Conservation (phyloP, 2,113 vertebrate species). For the Larimichthys polyactis region DNA sequence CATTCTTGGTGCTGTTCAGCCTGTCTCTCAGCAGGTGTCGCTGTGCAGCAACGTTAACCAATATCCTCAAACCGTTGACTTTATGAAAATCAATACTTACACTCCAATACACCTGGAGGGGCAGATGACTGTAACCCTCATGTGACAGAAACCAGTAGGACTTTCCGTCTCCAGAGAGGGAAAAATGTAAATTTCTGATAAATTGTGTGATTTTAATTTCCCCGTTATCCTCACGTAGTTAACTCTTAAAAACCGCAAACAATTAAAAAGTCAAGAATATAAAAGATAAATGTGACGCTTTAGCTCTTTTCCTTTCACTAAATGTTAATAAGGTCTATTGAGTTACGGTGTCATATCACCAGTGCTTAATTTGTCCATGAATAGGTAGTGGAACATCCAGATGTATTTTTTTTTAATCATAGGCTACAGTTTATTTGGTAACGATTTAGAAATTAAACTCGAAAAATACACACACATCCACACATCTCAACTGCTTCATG, state of each 20-base stretch:
- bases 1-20: slow-evolving; percentile 31
- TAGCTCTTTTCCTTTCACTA: neutral
- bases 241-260: neutral
- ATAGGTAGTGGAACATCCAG: no score
- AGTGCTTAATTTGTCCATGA: no score
- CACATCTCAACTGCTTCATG: no score
- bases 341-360: neutral
- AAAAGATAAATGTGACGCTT: neutral
- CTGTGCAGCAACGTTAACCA: slow-evolving; percentile 45
- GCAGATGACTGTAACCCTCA: neutral
- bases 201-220: neutral
- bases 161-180: neutral
- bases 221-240: no score
- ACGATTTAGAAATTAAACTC: no score
- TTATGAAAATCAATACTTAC: neutral
- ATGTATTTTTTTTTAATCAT: no score
- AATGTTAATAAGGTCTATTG: neutral
- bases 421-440: no score
- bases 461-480: no score
- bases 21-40: slow-evolving; percentile 51
- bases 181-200: neutral
- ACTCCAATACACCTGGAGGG: neutral
- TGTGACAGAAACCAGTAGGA: neutral
- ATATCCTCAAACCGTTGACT: neutral
- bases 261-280: neutral